phyloP scores from a whole-genome alignment of 2,888 invertebrate genomes.

The Rugalucina vietnamica region DNA sequence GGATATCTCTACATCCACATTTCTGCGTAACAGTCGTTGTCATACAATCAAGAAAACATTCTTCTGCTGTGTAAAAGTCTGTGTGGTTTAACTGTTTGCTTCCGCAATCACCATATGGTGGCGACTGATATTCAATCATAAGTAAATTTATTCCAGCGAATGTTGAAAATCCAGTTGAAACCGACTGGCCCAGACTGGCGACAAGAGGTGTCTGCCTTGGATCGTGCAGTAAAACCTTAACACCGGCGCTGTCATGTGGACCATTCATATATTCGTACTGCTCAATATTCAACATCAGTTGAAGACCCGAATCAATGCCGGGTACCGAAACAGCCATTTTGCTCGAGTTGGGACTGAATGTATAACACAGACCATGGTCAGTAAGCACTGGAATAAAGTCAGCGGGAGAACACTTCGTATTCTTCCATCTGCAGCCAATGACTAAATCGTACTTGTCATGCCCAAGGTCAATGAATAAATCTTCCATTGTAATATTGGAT shows the following conservation, averaged over 20 bases:
- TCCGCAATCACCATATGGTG: slow-evolving; percentile 62
- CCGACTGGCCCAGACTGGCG: slow-evolving; percentile 70
- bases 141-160: too few species aligned
- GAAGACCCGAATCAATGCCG: slow-evolving; percentile 74
- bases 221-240: slow-evolving; percentile 73
- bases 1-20: slow-evolving; percentile 65
- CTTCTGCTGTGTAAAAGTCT: slow-evolving; percentile 60
- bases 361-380: too few species aligned
- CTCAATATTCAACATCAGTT: slow-evolving; percentile 73
- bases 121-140: slow-evolving; percentile 58
- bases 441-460: too few species aligned
- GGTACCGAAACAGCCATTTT: too few species aligned
- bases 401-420: too few species aligned
- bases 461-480: too few species aligned
- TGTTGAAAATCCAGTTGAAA: too few species aligned
- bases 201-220: slow-evolving; percentile 69
- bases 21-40: slow-evolving; percentile 17
- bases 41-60: slow-evolving; percentile 60
- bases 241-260: slow-evolving; percentile 74
- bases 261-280: slow-evolving; percentile 79
- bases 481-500: too few species aligned
- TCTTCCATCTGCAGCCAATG: too few species aligned
- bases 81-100: slow-evolving; percentile 52
- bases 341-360: too few species aligned
- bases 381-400: too few species aligned